Conservation (phyloP, 2,797 vertebrate genomes). For the Trachurus trachurus region DNA sequence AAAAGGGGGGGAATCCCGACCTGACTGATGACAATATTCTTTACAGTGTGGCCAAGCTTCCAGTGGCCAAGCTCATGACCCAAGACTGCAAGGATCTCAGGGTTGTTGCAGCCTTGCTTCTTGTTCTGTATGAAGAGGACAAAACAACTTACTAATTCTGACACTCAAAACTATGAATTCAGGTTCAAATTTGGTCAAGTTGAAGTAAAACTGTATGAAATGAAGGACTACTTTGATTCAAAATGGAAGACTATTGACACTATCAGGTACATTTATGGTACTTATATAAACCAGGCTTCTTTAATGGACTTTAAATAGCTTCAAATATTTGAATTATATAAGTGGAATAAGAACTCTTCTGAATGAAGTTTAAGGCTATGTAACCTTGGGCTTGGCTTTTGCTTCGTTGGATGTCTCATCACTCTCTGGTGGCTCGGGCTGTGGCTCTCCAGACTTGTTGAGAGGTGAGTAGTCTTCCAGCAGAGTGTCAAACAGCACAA, state of each 20-base stretch:
- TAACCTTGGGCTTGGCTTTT: conserved; percentile 92
- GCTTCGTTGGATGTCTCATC: conserved; percentile 80
- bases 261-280: too few relatives aligned
- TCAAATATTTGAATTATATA: neutral
- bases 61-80: conserved; percentile 98
- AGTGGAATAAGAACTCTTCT: neutral
- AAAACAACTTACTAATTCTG: neutral
- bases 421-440: conserved; percentile 81
- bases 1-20: conserved; percentile 78
- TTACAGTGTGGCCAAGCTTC: conserved; percentile 98
- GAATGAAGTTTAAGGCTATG: conserved; percentile 11
- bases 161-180: neutral
- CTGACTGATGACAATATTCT: conserved; percentile 99
- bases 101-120: conserved; percentile 98
- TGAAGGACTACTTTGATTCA: neutral
- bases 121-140: conserved; percentile 87
- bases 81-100: conserved; percentile 96
- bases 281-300: too few relatives aligned
- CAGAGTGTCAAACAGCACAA: conserved; percentile 97
- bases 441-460: conserved; percentile 89
- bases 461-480: conserved; percentile 95
- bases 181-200: neutral
- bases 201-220: neutral
- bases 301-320: too few relatives aligned
- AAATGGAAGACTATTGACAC: neutral